Base-by-base conservation (phyloP, 1,140 invertebrate species). In the Drosophila ananassae region DNA sequence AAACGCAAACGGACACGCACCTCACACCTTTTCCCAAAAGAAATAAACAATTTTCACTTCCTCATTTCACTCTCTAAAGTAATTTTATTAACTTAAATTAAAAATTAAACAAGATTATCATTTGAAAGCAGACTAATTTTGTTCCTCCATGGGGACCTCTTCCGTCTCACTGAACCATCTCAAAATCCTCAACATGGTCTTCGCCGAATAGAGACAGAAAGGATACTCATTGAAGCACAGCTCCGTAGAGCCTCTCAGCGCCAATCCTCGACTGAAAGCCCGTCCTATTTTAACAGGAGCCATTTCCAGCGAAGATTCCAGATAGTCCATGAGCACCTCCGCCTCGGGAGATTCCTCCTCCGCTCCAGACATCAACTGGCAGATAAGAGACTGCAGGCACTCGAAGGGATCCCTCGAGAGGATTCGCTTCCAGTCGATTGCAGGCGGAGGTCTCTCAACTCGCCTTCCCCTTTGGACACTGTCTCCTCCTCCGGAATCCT, bases 151-250 rank as follows among this genome's bases (percentile, higher is more conserved):
- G 10, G 66, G 53, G 10, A 55, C 22, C 8, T 37, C 63, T 3
- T 52, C 76, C 21, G 79, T 64, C 17, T 90, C 67, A 3, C 79
- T 74, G 46, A 91, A 91, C 90, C 90, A 91, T 22, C 76, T 73
- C 25, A 91, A 52, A 8, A 91, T 89, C 56, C 87, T 79, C 28
- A 91, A 17, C 90, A 91, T 91, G 0, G 89, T 91, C 46, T 91
- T 91, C 24, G 90, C 90, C 17, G 90, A 91, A 44, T 91, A 91
- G 5, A 91, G 54, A 47, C 90, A 91, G 69, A 91, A 91, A 3
- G 90, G 90, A 77, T 91, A 91, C 22, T 91, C 90, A 22, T 82
- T 73, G 13, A 79, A 91, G 46, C 90, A 91, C 2, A 64, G 73
- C 24, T 90, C 84, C 6, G 77, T 76, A 10, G 39, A 55, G 5